These are phyloP conservation scores for Steatornis caripensis DNA, from an alignment of 2,113 vertebrate genomes.

Conservation along the genomic window DNA sequence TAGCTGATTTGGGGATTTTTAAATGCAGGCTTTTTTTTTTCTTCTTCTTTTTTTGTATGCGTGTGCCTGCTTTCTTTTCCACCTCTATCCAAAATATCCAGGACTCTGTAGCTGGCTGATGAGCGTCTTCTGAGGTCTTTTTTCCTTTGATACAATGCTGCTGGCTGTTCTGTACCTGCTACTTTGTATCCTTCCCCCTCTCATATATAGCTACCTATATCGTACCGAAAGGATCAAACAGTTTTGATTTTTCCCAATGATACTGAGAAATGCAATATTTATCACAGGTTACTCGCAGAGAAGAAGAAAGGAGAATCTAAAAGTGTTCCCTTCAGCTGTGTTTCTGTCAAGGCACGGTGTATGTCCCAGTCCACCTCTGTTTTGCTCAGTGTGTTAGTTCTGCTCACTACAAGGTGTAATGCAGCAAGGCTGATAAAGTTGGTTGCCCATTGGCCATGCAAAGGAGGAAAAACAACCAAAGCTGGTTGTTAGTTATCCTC, in stretches of 20 bases:
- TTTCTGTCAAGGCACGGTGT: conserved; percentile 44
- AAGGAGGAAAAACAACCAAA: conserved; percentile 58
- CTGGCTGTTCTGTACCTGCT: conserved; percentile 57
- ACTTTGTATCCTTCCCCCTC: neutral
- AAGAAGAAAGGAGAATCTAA: conserved; percentile 75
- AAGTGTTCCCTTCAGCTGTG: conserved; percentile 72
- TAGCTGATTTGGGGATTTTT: neutral
- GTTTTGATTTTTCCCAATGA: conserved; percentile 67
- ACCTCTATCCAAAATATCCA: neutral
- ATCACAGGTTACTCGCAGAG: conserved; percentile 75
- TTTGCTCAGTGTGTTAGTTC: conserved; percentile 39
- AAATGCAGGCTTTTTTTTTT: neutral
- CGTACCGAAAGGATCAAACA: conserved; percentile 76
- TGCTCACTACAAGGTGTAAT: neutral
- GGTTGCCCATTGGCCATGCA: conserved; percentile 54
- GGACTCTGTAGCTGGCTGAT: neutral
- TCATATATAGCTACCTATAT: conserved; percentile 64
- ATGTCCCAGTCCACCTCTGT: conserved; percentile 40
- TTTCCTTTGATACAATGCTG: conserved; percentile 67
- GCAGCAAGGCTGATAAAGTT: conserved; percentile 39
- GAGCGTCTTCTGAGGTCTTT: conserved; percentile 35
- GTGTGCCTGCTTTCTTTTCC: neutral
- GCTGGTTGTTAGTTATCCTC: conserved; percentile 58
- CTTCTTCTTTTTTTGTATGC: neutral
- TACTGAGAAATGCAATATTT: conserved; percentile 80